phyloP scores from a whole-genome alignment of 2,113 vertebrate genomes.

The Paedocypris sp. region DNA sequence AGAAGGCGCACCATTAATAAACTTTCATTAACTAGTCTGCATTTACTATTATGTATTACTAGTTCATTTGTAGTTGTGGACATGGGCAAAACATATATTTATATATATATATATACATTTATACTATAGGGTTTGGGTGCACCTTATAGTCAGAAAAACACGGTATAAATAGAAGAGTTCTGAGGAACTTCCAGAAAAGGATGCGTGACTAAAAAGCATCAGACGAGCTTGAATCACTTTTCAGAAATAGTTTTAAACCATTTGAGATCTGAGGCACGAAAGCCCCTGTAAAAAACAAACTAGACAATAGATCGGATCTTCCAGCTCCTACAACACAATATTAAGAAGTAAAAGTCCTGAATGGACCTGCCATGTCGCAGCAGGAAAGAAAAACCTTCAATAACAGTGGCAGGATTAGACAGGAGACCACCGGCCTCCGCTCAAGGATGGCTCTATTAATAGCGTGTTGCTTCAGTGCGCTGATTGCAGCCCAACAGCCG shows the following conservation, averaged over 20 bases:
- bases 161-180: too few relatives aligned
- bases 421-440: background rate
- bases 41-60: too few relatives aligned
- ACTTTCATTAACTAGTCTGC: too few relatives aligned
- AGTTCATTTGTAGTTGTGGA: too few relatives aligned
- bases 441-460: slow-evolving; percentile 2
- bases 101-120: too few relatives aligned
- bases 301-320: background rate
- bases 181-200: background rate
- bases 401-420: slow-evolving; percentile 2
- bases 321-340: background rate
- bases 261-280: slow-evolving; percentile 39
- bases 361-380: background rate
- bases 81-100: too few relatives aligned
- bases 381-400: slow-evolving; percentile 8
- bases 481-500: slow-evolving; percentile 21
- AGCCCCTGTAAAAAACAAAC: slow-evolving; percentile 33
- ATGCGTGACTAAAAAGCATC: background rate
- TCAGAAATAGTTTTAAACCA: slow-evolving; percentile 26
- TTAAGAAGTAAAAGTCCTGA: slow-evolving; percentile 21
- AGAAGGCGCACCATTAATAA: too few relatives aligned
- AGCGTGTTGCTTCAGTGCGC: background rate
- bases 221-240: slow-evolving; percentile 19
- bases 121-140: too few relatives aligned
- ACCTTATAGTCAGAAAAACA: too few relatives aligned